Evolutionary conservation across 1,140 invertebrate species (phyloP), one percentile per base, ranked within the genome.

Genomic region (Armadillidium nasatum): DNA sequence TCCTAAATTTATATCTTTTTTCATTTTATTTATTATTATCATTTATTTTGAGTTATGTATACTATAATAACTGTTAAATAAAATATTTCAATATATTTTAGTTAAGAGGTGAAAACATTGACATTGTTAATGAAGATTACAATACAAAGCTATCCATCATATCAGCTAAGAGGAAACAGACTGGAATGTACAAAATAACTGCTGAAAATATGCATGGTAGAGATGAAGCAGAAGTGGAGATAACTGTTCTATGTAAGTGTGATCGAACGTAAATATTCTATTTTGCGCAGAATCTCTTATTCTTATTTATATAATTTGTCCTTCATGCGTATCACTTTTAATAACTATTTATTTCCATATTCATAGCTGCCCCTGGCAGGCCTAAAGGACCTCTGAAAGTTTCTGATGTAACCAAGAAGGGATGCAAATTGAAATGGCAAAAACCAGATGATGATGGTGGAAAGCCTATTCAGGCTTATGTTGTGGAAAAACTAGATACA

Each of bases 371-470:
- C 70, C 93, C 94, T 60, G 87, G 89, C 80, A 94, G 93, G 85
- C 92, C 93, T 78, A 90, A 93, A 82, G 96, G 96, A 50, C 96
- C 96, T 0, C 88, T 99, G 0, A 92, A 96, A 85, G 94, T 98
- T 43, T 87, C 90, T 7, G 95, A 98, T 84, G 92, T 99, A 19
- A 96, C 93, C n/a, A 94, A 95, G 84, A 91, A 90, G 82, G 88
- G 92, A 15, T 95, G 93, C 83, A 97, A 97, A 82, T 86, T 99
- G 0, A 90, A 93, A 82, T 99, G 97, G 97, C 91, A 96, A 77
- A 96, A 96, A 84, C 97, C 97, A 23, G 94, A 97, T 83, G 97
- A 99, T 84, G 97, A 99, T 86, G 98, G 98, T 82, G 98, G 98
- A 44, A 92, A 94, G 83, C 95, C 95, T 9, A 89, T 99, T n/a